These are phyloP conservation scores for Prorops nasuta DNA, from an alignment of 1,140 invertebrate species.

Conservation along the genomic window DNA sequence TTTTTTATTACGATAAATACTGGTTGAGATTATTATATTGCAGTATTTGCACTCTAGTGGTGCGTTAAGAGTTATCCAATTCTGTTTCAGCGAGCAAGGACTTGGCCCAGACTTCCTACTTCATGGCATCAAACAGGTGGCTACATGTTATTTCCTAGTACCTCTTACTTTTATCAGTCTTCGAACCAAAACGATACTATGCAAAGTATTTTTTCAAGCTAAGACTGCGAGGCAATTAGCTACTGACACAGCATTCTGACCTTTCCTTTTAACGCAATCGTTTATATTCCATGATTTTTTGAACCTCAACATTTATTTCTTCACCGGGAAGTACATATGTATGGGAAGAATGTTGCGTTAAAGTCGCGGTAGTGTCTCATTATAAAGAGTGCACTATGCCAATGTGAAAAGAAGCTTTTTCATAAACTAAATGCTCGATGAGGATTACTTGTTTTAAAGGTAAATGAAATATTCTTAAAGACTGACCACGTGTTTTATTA, in stretches of 20 bases:
- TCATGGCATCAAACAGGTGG: constrained; percentile 95
- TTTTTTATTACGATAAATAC: not conserved
- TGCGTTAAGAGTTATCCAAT: constrained; percentile 5
- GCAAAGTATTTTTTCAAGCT: constrained; percentile 20
- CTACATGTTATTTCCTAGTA: constrained; percentile 35
- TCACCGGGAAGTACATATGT: too few species aligned
- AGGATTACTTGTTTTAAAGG: constrained; percentile 26
- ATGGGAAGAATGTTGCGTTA: constrained; percentile 28
- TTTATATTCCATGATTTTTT: not conserved
- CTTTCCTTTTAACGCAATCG: too few species aligned
- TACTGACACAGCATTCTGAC: constrained; percentile 23
- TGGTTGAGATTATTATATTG: not conserved
- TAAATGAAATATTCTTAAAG: constrained; percentile 29
- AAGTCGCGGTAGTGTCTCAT: constrained; percentile 26
- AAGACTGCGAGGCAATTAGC: constrained; percentile 21
- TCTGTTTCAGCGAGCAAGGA: constrained; percentile 83
- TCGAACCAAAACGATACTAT: constrained; percentile 28
- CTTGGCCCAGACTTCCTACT: constrained; percentile 94
- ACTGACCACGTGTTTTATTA: constrained; percentile 17
- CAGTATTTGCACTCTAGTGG: too few species aligned
- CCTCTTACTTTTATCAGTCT: constrained; percentile 32
- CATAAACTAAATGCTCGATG: constrained; percentile 28
- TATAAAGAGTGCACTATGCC: constrained; percentile 27
- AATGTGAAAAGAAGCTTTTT: constrained; percentile 31
- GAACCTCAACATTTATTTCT: too few species aligned